Conservation (phyloP, 2,888 invertebrate genomes). For the Cephus pygmeus region DNA sequence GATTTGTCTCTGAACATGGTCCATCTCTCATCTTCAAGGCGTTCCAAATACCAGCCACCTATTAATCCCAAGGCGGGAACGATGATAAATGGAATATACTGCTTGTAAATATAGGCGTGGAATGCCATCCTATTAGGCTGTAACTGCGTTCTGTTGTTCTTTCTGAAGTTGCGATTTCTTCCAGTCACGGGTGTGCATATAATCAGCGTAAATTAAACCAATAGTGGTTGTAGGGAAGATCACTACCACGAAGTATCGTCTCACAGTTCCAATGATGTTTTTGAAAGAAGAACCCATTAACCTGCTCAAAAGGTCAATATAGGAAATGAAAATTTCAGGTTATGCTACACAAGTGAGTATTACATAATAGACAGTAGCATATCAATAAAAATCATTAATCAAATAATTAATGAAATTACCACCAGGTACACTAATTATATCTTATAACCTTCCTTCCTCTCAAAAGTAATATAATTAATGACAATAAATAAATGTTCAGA, state of each 20-base stretch:
- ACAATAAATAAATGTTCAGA: background rate
- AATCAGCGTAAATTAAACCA: constrained; percentile 77
- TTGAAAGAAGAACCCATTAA: background rate
- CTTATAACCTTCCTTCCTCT: background rate
- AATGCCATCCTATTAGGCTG: background rate
- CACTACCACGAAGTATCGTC: constrained; percentile 76
- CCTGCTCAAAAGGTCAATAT: background rate
- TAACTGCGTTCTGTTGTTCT: constrained; percentile 39
- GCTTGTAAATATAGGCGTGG: background rate
- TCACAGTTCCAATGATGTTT: constrained; percentile 63
- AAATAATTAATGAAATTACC: background rate
- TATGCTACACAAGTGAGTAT: background rate
- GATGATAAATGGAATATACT: constrained; percentile 65
- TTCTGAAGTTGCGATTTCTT: constrained; percentile 67
- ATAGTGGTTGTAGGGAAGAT: constrained; percentile 74
- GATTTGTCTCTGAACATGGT: constrained; percentile 82
- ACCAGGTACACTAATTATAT: background rate
- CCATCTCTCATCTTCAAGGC: constrained; percentile 78
- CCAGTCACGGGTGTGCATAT: constrained; percentile 79
- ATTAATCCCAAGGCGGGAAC: constrained; percentile 72
- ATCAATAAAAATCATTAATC: background rate
- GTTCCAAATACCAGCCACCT: constrained; percentile 76
- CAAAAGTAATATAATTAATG: background rate
- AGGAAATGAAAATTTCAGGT: background rate
- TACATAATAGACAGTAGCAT: background rate